These are phyloP conservation scores for Benitochromis conjunctus DNA, from an alignment of 2,113 vertebrate genomes.

Conservation along the genomic window DNA sequence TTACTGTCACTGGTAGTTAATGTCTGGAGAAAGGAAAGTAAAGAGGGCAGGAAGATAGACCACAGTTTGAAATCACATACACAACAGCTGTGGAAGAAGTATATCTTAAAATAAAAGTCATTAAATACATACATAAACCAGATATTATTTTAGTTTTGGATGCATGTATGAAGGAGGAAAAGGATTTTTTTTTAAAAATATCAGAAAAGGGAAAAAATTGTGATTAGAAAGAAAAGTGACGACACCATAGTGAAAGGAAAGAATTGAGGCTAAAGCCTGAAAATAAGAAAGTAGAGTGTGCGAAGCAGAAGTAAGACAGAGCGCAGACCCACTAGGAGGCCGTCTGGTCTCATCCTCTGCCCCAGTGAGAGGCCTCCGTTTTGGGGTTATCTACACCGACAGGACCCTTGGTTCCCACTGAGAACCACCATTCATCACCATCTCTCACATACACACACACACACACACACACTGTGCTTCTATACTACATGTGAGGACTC, in stretches of 20 bases:
- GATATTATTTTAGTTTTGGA: background rate
- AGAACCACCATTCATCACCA: constrained; percentile 35
- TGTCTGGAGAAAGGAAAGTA: background rate
- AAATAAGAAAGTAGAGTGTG: background rate
- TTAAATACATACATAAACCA: background rate
- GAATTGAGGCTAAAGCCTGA: background rate
- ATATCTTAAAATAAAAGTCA: background rate
- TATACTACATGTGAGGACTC: background rate
- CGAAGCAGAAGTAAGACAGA: background rate
- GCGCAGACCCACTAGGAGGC: constrained; percentile 34
- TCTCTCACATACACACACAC: background rate
- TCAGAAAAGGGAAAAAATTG: background rate
- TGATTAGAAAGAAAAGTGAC: background rate
- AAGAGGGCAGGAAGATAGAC: background rate
- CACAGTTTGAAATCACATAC: background rate
- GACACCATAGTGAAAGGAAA: background rate
- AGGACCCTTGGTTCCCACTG: constrained; percentile 44
- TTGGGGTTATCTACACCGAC: constrained; percentile 61
- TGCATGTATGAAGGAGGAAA: background rate
- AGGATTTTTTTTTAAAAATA: background rate
- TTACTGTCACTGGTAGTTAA: constrained; percentile 57
- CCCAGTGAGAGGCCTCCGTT: constrained; percentile 22
- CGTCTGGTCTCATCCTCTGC: constrained; percentile 46
- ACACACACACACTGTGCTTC: background rate
- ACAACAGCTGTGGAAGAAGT: background rate